Evolutionary conservation across 2,113 vertebrate species (phyloP), one percentile per base, ranked within the genome.

Genomic region (Salvelinus sp.): DNA sequence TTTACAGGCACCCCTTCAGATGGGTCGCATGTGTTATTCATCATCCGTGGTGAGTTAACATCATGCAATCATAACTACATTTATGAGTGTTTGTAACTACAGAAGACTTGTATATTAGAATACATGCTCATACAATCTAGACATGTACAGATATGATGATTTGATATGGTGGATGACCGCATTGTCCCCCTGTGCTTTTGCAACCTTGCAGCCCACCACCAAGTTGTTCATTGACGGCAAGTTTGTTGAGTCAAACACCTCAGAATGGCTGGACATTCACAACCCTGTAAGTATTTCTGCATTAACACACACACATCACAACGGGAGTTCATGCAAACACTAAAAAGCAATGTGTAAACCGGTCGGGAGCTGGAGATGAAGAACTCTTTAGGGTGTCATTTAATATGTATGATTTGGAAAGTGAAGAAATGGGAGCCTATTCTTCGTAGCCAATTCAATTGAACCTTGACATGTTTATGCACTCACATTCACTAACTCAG

Each of bases 181-280:
- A 57, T 22, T 54, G 1, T 75, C 44, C 44, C 76, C 75, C 84
- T 79, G 82, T 83, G 73, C 81, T 66, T 75, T 83, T 44, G 38
- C 9, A 18, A 57, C 13, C 77, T 10, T 82, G 44, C 85, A 99
- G 98, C 94, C 97, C 81, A 95, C 94, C 82, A 97, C 97, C 67
- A 99, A 99, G 86, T 94, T 99, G 82, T 97, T 99, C 87, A 98
- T 99, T 72, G 95, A 98, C 91, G 98, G 98, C 33, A 98, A 98
- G 85, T 98, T 99, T 88, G 85, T 98, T 47, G 97, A 99, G 77
- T 99, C 98, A 84, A 95, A 93, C 92, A 95, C 91, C 38, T 93
- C 95, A 47, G 96, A 98, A 88, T 99, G 98, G 98, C 94, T 97
- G 14, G 95, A 99, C 88, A 94, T 99, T 85, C 95, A 97, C 88